A percentile compares a stretch with the other conserved stretches of the same genome.
Conservation (phyloP, 2,797 vertebrate species). For the Thalassophryne amazonica region DNA sequence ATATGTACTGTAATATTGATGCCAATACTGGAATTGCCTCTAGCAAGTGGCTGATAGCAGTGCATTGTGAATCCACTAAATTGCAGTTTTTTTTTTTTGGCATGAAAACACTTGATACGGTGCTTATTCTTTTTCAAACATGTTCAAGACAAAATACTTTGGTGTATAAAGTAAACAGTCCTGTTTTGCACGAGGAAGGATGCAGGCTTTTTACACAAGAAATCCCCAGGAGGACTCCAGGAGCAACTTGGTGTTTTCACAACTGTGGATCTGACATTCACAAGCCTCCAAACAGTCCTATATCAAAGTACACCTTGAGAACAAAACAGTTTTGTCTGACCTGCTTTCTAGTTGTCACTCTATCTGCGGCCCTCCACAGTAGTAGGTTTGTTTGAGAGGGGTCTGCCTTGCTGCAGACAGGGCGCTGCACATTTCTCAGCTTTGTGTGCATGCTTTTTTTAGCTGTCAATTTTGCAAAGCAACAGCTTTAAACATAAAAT, state of each 20-base stretch:
- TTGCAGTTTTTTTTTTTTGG: too few relatives aligned
- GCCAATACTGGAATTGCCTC: too few relatives aligned
- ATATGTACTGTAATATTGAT: too few relatives aligned
- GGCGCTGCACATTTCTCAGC: constrained; percentile 49
- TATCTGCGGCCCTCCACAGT: constrained; percentile 72
- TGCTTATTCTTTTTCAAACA: too few relatives aligned
- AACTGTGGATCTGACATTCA: constrained; percentile 53
- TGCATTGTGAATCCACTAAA: too few relatives aligned
- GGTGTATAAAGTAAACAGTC: too few relatives aligned
- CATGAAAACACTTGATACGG: too few relatives aligned
- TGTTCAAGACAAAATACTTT: too few relatives aligned
- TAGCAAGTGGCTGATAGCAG: too few relatives aligned
- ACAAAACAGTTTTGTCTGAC: constrained; percentile 73
- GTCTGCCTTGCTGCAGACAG: constrained; percentile 41
- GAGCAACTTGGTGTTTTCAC: constrained; percentile 53
- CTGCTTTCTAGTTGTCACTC: constrained; percentile 64
- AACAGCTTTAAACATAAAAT: too few relatives aligned
- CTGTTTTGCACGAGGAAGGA: too few relatives aligned
- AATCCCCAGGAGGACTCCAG: constrained; percentile 37
- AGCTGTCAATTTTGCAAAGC: constrained; percentile 1
- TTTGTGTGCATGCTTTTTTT: constrained; percentile 28
- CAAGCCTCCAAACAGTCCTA: constrained; percentile 42
- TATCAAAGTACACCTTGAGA: constrained; percentile 60
- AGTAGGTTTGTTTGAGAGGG: constrained; percentile 63
- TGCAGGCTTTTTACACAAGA: too few relatives aligned